phyloP scores from a whole-genome alignment of 2,113 vertebrate genomes.

The Semnornis frantzii region DNA sequence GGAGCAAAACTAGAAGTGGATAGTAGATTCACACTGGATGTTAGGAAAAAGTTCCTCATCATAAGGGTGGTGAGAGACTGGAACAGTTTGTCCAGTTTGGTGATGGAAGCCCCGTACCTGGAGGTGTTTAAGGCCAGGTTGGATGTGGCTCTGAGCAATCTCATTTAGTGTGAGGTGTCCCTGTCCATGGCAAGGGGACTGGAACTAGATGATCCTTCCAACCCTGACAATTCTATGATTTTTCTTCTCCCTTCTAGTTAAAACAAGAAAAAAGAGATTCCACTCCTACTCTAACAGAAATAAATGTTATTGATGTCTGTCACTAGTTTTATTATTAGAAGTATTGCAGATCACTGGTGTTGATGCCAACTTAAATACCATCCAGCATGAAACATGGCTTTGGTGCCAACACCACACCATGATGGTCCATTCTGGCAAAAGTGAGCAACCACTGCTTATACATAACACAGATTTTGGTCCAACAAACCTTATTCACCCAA shows the following conservation, averaged over 20 bases:
- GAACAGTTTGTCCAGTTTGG: no score
- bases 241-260: neutral
- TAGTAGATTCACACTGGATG: no score
- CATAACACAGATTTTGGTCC: neutral
- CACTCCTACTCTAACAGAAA: neutral
- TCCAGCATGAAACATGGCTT: neutral
- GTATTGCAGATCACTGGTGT: neutral
- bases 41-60: no score
- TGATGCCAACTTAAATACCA: neutral
- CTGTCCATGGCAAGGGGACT: no score
- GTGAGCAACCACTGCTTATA: neutral
- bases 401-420: slow-evolving; percentile 5
- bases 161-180: no score
- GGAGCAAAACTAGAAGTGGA: no score
- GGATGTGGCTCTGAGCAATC: no score
- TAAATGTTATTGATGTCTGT: neutral
- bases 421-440: neutral
- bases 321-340: neutral
- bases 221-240: no score
- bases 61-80: no score
- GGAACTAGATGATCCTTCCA: no score
- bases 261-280: neutral
- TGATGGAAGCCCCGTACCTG: no score
- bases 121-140: no score
- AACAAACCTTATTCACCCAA: neutral